Percentiles rank a stretch among this genome's conserved stretches.
Conservation (phyloP, 2,797 vertebrate species). For the Spea hammondii region DNA sequence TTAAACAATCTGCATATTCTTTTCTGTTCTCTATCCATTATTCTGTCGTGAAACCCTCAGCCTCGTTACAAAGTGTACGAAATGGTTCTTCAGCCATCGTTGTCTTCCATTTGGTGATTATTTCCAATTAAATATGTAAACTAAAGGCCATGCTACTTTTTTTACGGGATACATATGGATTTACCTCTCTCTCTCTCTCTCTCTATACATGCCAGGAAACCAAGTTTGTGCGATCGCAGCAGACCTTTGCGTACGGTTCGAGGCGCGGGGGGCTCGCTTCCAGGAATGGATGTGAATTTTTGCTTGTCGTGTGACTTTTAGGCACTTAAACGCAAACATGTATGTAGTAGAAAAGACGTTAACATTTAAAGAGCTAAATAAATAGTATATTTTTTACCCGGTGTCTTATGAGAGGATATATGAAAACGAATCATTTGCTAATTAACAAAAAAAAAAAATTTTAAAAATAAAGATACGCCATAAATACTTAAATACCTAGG, state of each 20-base stretch:
- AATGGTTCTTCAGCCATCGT: conserved; percentile 64
- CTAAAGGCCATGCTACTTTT: conserved; percentile 56
- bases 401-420: conserved; percentile 55
- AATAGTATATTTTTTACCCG: conserved; percentile 50
- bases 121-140: conserved; percentile 59
- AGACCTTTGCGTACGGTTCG: conserved; percentile 40
- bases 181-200: conserved; percentile 65
- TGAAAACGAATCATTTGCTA: conserved; percentile 45
- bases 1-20: neutral
- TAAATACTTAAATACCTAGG: conserved; percentile 23
- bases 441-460: conserved; percentile 11
- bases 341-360: conserved; percentile 45
- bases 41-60: conserved; percentile 52
- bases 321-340: conserved; percentile 52
- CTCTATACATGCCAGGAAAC: conserved; percentile 63
- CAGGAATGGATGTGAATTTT: conserved; percentile 62
- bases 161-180: conserved; percentile 56
- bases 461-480: neutral
- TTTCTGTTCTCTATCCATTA: conserved; percentile 36
- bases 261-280: conserved; percentile 62
- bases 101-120: conserved; percentile 74
- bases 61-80: conserved; percentile 53
- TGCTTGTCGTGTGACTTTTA: conserved; percentile 53
- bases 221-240: conserved; percentile 28
- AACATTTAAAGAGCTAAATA: conserved; percentile 54